phyloP scores from a whole-genome alignment of 2,888 invertebrate species.

The Abrostola triplasia region DNA sequence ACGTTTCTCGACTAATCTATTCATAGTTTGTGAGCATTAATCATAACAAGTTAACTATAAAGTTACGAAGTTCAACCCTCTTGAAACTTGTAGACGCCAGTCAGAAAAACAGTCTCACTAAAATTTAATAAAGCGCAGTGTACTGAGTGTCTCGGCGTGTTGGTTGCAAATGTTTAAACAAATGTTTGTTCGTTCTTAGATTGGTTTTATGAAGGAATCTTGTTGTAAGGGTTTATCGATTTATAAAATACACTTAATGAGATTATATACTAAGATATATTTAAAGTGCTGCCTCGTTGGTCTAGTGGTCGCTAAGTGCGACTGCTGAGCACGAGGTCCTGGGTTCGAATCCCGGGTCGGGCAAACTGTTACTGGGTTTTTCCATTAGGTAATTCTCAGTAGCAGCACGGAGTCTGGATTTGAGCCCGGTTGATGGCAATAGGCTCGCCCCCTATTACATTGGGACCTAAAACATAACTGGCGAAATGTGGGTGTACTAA shows the following conservation, averaged over 20 bases:
- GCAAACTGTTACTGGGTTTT: too few relatives aligned
- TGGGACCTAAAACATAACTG: too few relatives aligned
- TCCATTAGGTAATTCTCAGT: too few relatives aligned
- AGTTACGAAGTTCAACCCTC: slow-evolving; percentile 58
- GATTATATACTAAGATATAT: background rate
- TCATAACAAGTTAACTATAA: slow-evolving; percentile 58
- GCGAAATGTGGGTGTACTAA: too few relatives aligned
- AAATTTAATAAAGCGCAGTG: slow-evolving; percentile 64
- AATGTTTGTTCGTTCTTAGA: slow-evolving; percentile 15
- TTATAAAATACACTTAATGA: background rate
- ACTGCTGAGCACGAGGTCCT: too few relatives aligned
- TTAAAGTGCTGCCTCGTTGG: too few relatives aligned
- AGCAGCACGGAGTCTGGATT: too few relatives aligned
- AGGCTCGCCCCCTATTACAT: too few relatives aligned
- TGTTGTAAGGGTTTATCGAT: background rate
- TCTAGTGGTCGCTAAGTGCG: too few relatives aligned
- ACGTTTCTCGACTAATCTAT: slow-evolving; percentile 56
- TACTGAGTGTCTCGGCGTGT: slow-evolving; percentile 51
- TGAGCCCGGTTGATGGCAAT: too few relatives aligned
- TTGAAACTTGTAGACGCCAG: slow-evolving; percentile 54
- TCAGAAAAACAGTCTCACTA: slow-evolving; percentile 59
- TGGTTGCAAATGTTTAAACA: slow-evolving; percentile 34
- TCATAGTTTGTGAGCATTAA: slow-evolving; percentile 60
- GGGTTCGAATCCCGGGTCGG: too few relatives aligned
- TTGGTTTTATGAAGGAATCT: background rate